Conservation (phyloP, 2,888 invertebrate genomes). For the Steinernema scapterisci region DNA sequence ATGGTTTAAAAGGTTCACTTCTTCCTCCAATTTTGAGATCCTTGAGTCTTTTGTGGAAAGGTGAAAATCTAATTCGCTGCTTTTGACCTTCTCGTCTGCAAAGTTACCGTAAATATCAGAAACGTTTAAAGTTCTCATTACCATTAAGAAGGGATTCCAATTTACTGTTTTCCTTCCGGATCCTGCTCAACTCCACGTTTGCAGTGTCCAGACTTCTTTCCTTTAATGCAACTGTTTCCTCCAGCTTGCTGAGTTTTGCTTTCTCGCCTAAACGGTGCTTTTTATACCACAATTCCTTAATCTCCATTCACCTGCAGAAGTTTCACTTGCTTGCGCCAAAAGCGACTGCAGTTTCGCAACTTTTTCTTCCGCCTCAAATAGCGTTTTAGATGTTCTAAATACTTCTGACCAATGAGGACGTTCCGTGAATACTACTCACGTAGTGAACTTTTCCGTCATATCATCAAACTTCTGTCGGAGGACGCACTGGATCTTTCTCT, state of each 20-base stretch:
- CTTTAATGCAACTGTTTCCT: background rate
- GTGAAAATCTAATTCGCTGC: background rate
- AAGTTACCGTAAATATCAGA: background rate
- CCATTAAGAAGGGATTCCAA: background rate
- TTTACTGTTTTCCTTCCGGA: background rate
- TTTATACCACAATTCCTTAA: background rate
- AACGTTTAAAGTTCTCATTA: background rate
- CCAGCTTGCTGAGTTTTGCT: background rate
- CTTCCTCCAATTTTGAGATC: slow-evolving; percentile 15
- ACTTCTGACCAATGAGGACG: background rate
- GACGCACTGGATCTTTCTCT: slow-evolving; percentile 68
- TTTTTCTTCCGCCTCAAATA: slow-evolving; percentile 4
- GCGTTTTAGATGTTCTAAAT: background rate
- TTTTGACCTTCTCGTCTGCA: slow-evolving; percentile 5
- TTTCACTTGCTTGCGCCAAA: background rate
- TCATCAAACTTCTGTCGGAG: slow-evolving; percentile 67
- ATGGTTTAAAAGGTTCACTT: background rate
- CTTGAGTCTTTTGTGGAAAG: slow-evolving; percentile 9
- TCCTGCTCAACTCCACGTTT: background rate
- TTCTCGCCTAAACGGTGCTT: no score
- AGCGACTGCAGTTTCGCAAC: background rate
- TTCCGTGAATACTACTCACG: slow-evolving; percentile 51
- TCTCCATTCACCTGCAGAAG: background rate
- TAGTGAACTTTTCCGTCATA: slow-evolving; percentile 67
- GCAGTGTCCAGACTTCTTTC: background rate